Percentiles rank a stretch among this genome's conserved stretches.
phyloP scores from a whole-genome alignment of 2,113 vertebrate genomes.

The Hucho hucho region DNA sequence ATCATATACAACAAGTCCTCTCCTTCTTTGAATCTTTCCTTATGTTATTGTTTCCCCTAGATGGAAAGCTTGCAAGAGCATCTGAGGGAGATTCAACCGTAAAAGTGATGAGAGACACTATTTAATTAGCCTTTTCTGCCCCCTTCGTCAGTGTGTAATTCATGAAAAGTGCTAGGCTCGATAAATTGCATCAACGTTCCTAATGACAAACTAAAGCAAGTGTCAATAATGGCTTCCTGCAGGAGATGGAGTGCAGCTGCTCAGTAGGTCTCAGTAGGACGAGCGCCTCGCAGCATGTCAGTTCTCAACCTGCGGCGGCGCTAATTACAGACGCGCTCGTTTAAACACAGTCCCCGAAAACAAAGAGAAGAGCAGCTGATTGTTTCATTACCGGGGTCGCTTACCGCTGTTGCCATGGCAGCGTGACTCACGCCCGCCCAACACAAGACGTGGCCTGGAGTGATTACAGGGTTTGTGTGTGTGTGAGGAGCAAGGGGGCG shows the following conservation, averaged over 20 bases:
- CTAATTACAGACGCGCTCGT: conserved; percentile 78
- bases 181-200: conserved; percentile 41
- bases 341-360: conserved; percentile 71
- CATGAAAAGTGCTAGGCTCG: conserved; percentile 23
- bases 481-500: conserved; percentile 18
- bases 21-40: too few species aligned
- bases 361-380: conserved; percentile 76
- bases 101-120: too few species aligned
- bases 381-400: conserved; percentile 84
- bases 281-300: conserved; percentile 56
- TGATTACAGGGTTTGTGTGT: conserved; percentile 64
- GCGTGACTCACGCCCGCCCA: conserved; percentile 61
- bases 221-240: conserved; percentile 54
- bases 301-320: conserved; percentile 63
- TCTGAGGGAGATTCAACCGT: too few species aligned
- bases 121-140: conserved; percentile 24
- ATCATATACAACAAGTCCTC: too few species aligned
- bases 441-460: conserved; percentile 30
- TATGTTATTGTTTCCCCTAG: too few species aligned
- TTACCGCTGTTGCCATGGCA: conserved; percentile 76
- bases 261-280: conserved; percentile 44
- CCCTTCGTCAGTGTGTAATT: conserved; percentile 47
- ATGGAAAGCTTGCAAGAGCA: too few species aligned
- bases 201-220: conserved; percentile 46
- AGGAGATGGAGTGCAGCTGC: conserved; percentile 59